phyloP scores from a whole-genome alignment of 2,888 invertebrate genomes.

The Bibio marci region DNA sequence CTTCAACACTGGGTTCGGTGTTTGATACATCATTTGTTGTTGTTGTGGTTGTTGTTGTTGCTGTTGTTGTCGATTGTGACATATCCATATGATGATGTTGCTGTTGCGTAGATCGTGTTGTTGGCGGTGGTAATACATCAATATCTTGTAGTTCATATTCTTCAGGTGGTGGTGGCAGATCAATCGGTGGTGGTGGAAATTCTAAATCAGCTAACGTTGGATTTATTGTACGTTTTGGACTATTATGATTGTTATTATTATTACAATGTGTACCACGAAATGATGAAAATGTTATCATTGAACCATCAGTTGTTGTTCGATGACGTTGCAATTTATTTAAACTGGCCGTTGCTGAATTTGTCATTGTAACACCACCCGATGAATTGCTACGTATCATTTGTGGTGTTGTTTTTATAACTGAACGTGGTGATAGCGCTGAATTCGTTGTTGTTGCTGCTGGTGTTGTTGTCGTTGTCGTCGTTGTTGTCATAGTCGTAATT shows the following conservation, averaged over 20 bases:
- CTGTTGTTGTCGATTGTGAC: slow-evolving; percentile 16
- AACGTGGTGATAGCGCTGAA: slow-evolving; percentile 29
- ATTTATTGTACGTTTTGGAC: slow-evolving; percentile 52
- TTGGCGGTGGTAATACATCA: slow-evolving; percentile 13
- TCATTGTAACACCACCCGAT: slow-evolving; percentile 61
- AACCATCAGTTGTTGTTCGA: slow-evolving; percentile 33
- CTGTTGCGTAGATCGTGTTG: slow-evolving; percentile 4
- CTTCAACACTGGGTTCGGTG: slow-evolving; percentile 49
- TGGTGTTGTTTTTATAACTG: slow-evolving; percentile 44
- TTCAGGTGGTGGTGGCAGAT: slow-evolving; percentile 62
- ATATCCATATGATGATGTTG: slow-evolving; percentile 11
- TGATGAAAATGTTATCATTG: slow-evolving; percentile 30
- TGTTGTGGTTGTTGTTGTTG: too few relatives aligned
- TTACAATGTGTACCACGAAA: slow-evolving; percentile 40
- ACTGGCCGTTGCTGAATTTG: slow-evolving; percentile 41
- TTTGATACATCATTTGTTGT: slow-evolving; percentile 43
- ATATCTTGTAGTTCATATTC: slow-evolving; percentile 34
- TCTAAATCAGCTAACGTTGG: slow-evolving; percentile 68
- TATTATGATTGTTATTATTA: too few relatives aligned
- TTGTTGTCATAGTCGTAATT: too few relatives aligned
- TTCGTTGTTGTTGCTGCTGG: too few relatives aligned
- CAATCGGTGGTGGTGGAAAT: slow-evolving; percentile 72
- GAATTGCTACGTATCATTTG: slow-evolving; percentile 86
- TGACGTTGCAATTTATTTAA: slow-evolving; percentile 35
- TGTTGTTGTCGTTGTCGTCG: slow-evolving; percentile 16